Conservation (phyloP, 2,113 vertebrate species). For the Cariama cristata region DNA sequence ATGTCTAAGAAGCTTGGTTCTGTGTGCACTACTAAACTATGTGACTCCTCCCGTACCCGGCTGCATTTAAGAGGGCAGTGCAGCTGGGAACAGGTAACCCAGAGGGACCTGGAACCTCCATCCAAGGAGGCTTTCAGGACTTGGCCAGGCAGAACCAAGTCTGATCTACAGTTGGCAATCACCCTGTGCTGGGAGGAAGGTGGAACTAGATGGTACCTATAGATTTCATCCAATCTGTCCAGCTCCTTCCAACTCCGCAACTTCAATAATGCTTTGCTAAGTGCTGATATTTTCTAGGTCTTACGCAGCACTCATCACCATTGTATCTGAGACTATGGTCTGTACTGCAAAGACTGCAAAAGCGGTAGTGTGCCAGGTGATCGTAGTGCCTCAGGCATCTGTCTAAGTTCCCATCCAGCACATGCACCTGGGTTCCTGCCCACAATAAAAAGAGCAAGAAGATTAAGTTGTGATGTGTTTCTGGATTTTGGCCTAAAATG, state of each 20-base stretch:
- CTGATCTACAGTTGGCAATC: background rate
- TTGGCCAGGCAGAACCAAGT: background rate
- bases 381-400: background rate
- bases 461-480: background rate
- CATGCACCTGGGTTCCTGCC: background rate
- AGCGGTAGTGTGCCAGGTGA: background rate
- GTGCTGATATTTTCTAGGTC: background rate
- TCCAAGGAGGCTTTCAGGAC: background rate
- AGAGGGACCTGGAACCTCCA: background rate
- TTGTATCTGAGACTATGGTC: background rate
- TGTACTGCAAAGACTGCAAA: background rate
- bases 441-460: background rate
- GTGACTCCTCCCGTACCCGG: background rate
- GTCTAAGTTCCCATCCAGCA: background rate
- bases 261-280: background rate
- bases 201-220: background rate
- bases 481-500: conserved; percentile 11
- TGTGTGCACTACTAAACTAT: background rate
- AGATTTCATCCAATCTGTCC: background rate
- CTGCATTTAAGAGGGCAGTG: background rate
- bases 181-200: background rate
- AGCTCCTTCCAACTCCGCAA: background rate
- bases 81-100: background rate
- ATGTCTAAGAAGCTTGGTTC: background rate
- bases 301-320: fast-evolving